Percentiles rank a stretch among this genome's conserved stretches.
These are phyloP conservation scores for Lophotis ruficrista DNA, from an alignment of 2,113 vertebrate genomes.

Conservation along the genomic window DNA sequence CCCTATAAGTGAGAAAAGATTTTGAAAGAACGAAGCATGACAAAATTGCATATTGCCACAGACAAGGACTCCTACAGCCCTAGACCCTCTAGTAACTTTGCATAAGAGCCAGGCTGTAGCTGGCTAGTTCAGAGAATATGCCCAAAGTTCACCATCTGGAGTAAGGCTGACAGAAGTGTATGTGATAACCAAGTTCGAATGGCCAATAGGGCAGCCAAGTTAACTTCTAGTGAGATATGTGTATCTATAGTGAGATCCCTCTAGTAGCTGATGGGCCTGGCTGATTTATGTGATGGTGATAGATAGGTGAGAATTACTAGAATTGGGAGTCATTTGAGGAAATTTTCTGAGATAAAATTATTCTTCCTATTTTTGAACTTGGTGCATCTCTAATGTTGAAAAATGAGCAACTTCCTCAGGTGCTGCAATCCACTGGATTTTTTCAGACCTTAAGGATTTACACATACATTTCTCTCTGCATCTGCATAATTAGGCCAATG, in stretches of 20 bases:
- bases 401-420: neutral
- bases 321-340: neutral
- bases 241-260: neutral
- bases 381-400: neutral
- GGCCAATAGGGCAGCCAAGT: neutral
- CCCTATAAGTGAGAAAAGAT: neutral
- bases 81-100: neutral
- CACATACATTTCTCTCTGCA: neutral
- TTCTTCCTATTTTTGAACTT: neutral
- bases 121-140: neutral
- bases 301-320: neutral
- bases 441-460: neutral
- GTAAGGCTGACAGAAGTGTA: neutral
- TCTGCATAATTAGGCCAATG: neutral
- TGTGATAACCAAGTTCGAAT: neutral
- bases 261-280: neutral
- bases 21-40: rapidly evolving
- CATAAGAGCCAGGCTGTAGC: neutral
- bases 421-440: neutral
- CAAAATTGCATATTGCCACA: neutral
- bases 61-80: neutral
- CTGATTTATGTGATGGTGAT: neutral
- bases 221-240: neutral
- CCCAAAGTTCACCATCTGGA: neutral
- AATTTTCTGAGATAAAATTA: neutral